These are phyloP conservation scores for Gymnobelideus leadbeateri DNA, from an alignment of 2,113 vertebrate genomes.

Conservation along the genomic window DNA sequence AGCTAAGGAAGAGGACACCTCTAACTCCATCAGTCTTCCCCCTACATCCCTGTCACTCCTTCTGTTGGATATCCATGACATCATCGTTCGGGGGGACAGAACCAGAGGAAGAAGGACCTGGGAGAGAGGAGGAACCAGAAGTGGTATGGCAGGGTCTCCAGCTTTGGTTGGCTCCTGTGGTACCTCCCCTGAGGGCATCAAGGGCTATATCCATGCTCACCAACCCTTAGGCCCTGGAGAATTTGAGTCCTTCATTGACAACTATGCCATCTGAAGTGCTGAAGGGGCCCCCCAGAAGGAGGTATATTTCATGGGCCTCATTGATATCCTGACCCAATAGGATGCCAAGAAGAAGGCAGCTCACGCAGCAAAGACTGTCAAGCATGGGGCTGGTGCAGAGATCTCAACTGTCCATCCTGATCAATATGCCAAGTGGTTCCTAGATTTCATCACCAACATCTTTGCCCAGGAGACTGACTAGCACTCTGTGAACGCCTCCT, in stretches of 20 bases:
- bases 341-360: conserved; percentile 95
- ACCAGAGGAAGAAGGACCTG: conserved; percentile 90
- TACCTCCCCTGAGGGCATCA: conserved; percentile 92
- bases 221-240: conserved; percentile 92
- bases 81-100: conserved; percentile 87
- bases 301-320: conserved; percentile 95
- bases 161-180: conserved; percentile 87
- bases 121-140: conserved; percentile 88
- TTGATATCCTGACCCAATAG: conserved; percentile 94
- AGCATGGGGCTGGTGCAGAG: conserved; percentile 94
- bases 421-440: conserved; percentile 93
- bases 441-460: conserved; percentile 93
- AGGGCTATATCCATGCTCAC: conserved; percentile 90
- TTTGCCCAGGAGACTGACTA: conserved; percentile 85
- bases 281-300: conserved; percentile 92
- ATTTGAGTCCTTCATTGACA: conserved; percentile 91
- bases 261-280: conserved; percentile 91
- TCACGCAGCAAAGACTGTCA: conserved; percentile 94
- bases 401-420: conserved; percentile 94
- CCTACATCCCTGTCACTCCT: conserved; percentile 32
- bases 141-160: conserved; percentile 82
- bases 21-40: conserved; percentile 38
- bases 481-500: conserved; percentile 31
- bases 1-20: conserved; percentile 55
- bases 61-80: conserved; percentile 93